A percentile compares a stretch with the other conserved stretches of the same genome.
Conservation (phyloP, 2,113 vertebrate genomes). For the Indicator indicator region DNA sequence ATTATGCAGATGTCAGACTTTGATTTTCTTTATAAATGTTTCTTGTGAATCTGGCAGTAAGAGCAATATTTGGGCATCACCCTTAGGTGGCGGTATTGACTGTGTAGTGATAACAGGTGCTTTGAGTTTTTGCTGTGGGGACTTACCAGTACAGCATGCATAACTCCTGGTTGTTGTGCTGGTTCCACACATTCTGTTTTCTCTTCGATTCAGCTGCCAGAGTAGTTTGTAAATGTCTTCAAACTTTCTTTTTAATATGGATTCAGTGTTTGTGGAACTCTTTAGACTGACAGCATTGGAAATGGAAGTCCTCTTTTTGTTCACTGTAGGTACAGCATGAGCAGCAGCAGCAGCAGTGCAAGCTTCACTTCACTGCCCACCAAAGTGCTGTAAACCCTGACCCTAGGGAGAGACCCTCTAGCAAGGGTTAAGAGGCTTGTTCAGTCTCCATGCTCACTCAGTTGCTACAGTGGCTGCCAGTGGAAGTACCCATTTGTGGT, state of each 20-base stretch:
- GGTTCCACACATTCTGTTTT: not conserved
- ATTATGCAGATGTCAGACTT: too few relatives aligned
- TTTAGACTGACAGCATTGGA: not conserved
- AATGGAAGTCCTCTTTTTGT: not conserved
- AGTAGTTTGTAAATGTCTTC: not conserved
- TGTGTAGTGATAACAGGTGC: not conserved
- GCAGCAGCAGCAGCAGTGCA: slow-evolving; percentile 1
- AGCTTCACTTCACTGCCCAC: not conserved
- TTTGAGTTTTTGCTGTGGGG: not conserved
- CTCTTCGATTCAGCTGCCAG: not conserved
- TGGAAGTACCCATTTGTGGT: not conserved
- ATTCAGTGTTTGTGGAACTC: not conserved
- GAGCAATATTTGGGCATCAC: not conserved
- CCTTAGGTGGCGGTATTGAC: slow-evolving; percentile 79
- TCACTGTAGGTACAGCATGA: not conserved
- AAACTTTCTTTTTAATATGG: not conserved
- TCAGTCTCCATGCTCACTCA: not conserved
- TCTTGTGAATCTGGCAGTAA: not conserved
- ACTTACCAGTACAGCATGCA: not conserved
- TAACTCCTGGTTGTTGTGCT: not conserved
- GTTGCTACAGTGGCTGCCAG: not conserved
- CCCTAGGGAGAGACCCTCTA: not conserved
- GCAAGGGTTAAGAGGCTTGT: not conserved
- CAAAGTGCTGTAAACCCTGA: not conserved
- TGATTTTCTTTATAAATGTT: not conserved